phyloP scores from a whole-genome alignment of 2,888 invertebrate species.

The Sepiola atlantica region DNA sequence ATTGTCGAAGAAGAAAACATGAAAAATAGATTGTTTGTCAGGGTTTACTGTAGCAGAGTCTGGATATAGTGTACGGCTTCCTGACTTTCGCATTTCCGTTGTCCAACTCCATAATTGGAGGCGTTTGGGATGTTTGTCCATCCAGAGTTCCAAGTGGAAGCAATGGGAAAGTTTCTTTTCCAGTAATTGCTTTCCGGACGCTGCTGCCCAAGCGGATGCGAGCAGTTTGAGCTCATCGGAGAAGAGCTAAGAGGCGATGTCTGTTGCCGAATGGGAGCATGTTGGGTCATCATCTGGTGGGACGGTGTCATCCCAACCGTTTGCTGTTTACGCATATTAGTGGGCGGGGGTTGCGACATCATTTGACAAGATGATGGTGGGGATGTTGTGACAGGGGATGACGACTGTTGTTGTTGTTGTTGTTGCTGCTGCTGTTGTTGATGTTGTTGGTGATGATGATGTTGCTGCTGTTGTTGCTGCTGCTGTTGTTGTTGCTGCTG shows the following conservation, averaged over 20 bases:
- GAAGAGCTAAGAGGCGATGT: neutral
- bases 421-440: neutral
- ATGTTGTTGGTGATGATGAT: neutral
- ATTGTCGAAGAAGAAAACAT: neutral
- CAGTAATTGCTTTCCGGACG: constrained; percentile 38
- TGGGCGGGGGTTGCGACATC: constrained; percentile 34
- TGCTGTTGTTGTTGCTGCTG: constrained; percentile 33
- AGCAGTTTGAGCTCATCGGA: constrained; percentile 33
- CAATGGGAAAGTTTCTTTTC: constrained; percentile 32
- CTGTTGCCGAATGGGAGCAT: constrained; percentile 34
- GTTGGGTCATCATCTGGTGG: constrained; percentile 38
- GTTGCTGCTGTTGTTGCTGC: neutral
- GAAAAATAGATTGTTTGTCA: neutral
- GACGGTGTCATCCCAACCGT: neutral
- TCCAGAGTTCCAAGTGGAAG: neutral
- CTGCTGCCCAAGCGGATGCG: constrained; percentile 14
- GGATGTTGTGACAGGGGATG: neutral
- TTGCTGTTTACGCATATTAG: neutral
- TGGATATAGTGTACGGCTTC: constrained; percentile 37
- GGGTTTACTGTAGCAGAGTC: constrained; percentile 38
- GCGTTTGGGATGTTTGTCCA: constrained; percentile 34
- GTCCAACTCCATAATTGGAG: neutral
- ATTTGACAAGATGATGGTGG: constrained; percentile 42
- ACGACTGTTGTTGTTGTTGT: neutral
- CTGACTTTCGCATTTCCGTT: constrained; percentile 40